Conservation (phyloP, 2,888 invertebrate species). For the Elegia similella region DNA sequence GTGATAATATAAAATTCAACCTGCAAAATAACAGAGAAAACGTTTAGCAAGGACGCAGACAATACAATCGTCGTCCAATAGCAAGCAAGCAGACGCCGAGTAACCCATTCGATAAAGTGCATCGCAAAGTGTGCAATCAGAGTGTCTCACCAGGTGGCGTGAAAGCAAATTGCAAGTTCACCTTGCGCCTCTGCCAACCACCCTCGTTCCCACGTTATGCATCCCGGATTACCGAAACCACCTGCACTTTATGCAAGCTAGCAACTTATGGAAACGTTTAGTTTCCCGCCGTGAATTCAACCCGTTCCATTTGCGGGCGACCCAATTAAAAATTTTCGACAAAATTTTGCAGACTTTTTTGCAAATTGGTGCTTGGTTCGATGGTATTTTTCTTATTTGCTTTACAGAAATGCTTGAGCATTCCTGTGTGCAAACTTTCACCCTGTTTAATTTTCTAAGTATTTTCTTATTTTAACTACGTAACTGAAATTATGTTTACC, state of each 20-base stretch:
- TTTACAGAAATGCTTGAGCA: too few species aligned
- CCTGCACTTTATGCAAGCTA: conserved; percentile 14
- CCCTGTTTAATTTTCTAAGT: not conserved
- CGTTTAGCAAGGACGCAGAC: conserved; percentile 1
- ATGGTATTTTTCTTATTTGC: not conserved
- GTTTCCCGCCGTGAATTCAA: conserved; percentile 7
- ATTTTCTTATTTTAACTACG: not conserved
- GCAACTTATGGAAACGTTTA: conserved; percentile 14
- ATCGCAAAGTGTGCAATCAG: conserved; percentile 15
- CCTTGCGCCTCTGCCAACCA: conserved; percentile 38
- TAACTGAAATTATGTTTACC: too few species aligned
- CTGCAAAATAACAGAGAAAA: not conserved
- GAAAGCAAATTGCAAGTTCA: conserved; percentile 61
- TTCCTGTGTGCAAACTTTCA: not conserved
- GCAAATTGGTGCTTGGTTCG: not conserved
- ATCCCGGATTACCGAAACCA: conserved; percentile 13
- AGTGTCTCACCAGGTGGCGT: conserved; percentile 44
- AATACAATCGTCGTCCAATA: not conserved
- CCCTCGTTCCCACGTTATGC: conserved; percentile 16
- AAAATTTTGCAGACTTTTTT: not conserved
- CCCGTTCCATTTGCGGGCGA: conserved; percentile 5
- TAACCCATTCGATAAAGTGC: conserved; percentile 16
- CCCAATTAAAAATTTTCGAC: conserved; percentile 10
- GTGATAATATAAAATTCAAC: too few species aligned
- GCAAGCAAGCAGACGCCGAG: not conserved